phyloP scores from a whole-genome alignment of 2,888 invertebrate species.

The Corbicula japonica region DNA sequence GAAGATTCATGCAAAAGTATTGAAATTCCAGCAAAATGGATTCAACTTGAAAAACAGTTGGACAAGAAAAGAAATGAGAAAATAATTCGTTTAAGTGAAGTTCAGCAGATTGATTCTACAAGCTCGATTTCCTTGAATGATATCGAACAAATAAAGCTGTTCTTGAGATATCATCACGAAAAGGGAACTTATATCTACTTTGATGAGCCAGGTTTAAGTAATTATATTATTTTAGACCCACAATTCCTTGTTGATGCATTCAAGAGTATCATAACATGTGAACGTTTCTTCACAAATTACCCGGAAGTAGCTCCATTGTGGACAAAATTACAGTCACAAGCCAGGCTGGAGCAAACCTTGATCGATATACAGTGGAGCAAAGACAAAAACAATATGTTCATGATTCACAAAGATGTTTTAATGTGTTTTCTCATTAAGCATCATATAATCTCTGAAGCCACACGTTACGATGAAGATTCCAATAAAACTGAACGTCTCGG shows the following conservation, averaged over 20 bases:
- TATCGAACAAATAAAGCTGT: constrained; percentile 9
- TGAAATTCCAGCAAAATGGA: constrained; percentile 18
- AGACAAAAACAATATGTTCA: background rate
- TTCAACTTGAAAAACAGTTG: constrained; percentile 5
- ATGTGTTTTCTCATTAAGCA: constrained; percentile 12
- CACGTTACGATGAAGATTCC: background rate
- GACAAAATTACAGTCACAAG: background rate
- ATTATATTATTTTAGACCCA: constrained; percentile 1
- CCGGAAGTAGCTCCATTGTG: background rate
- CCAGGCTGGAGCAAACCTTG: background rate
- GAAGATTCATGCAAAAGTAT: background rate
- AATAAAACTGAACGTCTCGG: background rate
- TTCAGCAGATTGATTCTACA: constrained; percentile 1
- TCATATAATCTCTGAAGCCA: constrained; percentile 14
- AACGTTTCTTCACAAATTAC: background rate
- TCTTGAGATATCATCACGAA: constrained; percentile 11
- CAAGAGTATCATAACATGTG: constrained; percentile 11
- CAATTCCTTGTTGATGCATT: constrained; percentile 16
- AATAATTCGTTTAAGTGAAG: background rate
- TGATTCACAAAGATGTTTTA: background rate
- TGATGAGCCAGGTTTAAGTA: background rate
- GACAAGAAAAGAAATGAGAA: background rate
- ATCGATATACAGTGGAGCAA: background rate
- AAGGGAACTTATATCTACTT: constrained; percentile 13
- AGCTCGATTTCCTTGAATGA: background rate